Evolutionary conservation across 1,140 invertebrate species (phyloP), one percentile per base, ranked within the genome.

Genomic region (Diachasma alloeum): DNA sequence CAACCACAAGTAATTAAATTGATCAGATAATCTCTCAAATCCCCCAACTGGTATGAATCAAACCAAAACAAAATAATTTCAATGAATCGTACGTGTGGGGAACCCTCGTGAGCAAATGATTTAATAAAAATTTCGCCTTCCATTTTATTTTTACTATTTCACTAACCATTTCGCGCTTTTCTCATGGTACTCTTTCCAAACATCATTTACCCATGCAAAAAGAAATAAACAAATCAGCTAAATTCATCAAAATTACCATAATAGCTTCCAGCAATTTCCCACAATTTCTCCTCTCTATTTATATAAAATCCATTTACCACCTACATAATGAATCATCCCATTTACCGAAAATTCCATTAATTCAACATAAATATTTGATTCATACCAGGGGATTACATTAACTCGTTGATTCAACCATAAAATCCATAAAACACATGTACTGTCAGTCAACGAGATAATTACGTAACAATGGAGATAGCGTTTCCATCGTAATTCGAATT

Each of bases 391-490:
- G 44, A 66, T 69, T 75, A 44, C 67, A 75, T 69, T 75, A 22
- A n/a, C 42, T 68, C 31, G 59, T 69, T 69, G 22, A 73, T 73
- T 73, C 31, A 59, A 17, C 31, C 59, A 63, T 63, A 63, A 24
- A 63, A 63, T 63, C 59, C 59, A 63, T 63, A 63, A 63, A 63
- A 63, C 59, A 63, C 59, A 31, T 63, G 59, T 63, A 63, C 59
- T 75, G 63, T 75, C 26, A 42, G 24, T 75, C 46, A 75, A 69
- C 67, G 66, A 69, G 74, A 69, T 75, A 75, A 75, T 75, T 69
- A 75, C 74, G 66, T 46, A 75, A 69, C 22, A 69, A 66, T 44
- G 22, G 17, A 63, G 19, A 63, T 26, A 63, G 13, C 59, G 11
- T 26, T 19, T 31, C 26, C 26, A 31, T 39, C 26, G 11, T 68